Base-by-base conservation (phyloP, 2,113 vertebrate species). In the Pseudorhombus dupliciocellatus region DNA sequence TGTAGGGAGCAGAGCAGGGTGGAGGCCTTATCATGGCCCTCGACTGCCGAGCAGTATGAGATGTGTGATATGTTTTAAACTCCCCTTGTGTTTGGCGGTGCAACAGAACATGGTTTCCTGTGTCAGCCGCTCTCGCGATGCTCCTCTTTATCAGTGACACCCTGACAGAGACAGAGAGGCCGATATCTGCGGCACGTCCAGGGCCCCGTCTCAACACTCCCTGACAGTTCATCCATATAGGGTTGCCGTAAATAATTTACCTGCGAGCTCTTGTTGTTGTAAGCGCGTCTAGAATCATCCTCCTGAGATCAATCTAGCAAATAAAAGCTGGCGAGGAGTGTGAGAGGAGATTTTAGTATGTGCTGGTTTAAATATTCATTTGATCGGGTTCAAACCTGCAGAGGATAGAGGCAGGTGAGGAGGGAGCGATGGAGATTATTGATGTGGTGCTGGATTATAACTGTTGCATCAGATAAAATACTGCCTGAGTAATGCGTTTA, bases 221-320 rank as follows among this genome's bases (percentile, higher is more conserved):
- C 34, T 22, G 11, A 70, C 56, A 31, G 7, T 46, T 73, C 59
- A 81, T 67, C 63, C 69, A 59, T 75, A 77, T 65, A 71, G 26
- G 20, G 70, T 69, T 67, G 53, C 77, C 48, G 70, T 89, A 84
- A 88, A 88, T 89, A 74, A 89, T 87, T 87, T 9, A 91, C 61
- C 72, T 66, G 51, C 48, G 31, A 57, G 63, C 70, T 82, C 57
- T 57, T 75, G 55, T 69, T 85, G 25, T 63, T 55, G 20, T 37
- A 20, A 46, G 16, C 5, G 9, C 73, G 34, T 58, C 7, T n/a
- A 55, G 58, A 37, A 31, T 42, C 8, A 48, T 48, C 56, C 69
- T 73, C 25, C 21, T 75, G 18, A 64, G 67, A 71, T 77, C 59
- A 48, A n/a, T 66, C 14, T 20, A 21, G 62, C 50, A 75, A 24